These are phyloP conservation scores for Chroicocephalus ridibundus DNA, from an alignment of 2,113 vertebrate species.

Conservation along the genomic window DNA sequence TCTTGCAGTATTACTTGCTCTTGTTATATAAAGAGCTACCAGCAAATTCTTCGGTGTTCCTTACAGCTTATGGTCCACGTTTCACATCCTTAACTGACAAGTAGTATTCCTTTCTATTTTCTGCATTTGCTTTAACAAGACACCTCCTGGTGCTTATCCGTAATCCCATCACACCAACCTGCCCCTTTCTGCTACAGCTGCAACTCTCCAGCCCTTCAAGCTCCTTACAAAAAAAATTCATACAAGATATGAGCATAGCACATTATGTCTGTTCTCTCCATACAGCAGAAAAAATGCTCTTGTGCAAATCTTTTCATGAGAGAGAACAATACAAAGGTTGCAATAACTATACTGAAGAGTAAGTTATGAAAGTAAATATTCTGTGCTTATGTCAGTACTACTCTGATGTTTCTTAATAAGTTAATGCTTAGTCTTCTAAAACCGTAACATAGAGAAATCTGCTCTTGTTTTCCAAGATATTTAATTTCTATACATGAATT, in stretches of 20 bases:
- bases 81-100: background rate
- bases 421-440: background rate
- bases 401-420: background rate
- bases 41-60: background rate
- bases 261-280: background rate
- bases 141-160: background rate
- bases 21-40: background rate
- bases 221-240: background rate
- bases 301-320: background rate
- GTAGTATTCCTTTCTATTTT: background rate
- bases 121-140: background rate
- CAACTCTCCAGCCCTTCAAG: background rate
- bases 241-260: background rate
- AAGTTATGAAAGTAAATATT: background rate
- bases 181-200: background rate
- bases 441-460: background rate
- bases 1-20: background rate
- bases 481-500: accelerated
- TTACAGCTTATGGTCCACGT: background rate
- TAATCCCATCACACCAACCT: background rate
- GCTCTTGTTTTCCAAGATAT: background rate
- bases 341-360: background rate
- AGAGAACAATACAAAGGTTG: background rate
- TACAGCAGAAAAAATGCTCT: background rate
- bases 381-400: background rate